phyloP scores from a whole-genome alignment of 2,113 vertebrate genomes.

The Eurypyga helias region DNA sequence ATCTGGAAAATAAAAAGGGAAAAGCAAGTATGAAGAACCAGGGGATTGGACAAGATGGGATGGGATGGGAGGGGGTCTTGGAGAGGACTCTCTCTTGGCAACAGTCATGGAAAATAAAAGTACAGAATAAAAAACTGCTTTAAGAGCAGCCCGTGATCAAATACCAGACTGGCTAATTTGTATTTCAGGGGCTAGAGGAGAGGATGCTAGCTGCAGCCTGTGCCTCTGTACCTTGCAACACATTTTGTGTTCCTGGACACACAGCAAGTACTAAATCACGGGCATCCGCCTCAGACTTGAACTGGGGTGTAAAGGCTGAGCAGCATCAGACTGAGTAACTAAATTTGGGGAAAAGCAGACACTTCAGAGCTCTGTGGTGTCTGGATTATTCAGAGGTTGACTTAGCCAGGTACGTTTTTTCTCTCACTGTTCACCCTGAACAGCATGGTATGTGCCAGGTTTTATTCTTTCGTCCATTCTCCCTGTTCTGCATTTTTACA shows the following conservation, averaged over 20 bases:
- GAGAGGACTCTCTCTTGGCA: slow-evolving; percentile 79
- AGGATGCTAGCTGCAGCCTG: slow-evolving; percentile 70
- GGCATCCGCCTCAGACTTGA: slow-evolving; percentile 54
- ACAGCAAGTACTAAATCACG: slow-evolving; percentile 46
- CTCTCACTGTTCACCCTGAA: not conserved
- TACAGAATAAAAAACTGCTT: slow-evolving; percentile 71
- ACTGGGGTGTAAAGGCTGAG: slow-evolving; percentile 39
- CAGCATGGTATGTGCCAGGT: not conserved
- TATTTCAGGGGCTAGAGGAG: slow-evolving; percentile 74
- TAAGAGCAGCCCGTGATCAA: slow-evolving; percentile 71
- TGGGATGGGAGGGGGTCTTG: slow-evolving; percentile 74
- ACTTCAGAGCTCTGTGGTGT: slow-evolving; percentile 29
- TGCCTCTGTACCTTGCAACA: slow-evolving; percentile 70
- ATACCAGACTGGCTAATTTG: slow-evolving; percentile 78
- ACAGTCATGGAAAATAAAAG: slow-evolving; percentile 80
- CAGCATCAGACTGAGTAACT: slow-evolving; percentile 11
- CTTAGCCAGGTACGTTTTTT: slow-evolving; percentile 32
- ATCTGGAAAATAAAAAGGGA: slow-evolving; percentile 61
- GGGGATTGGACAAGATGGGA: slow-evolving; percentile 49
- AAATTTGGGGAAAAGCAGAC: slow-evolving; percentile 25
- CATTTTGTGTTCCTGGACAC: slow-evolving; percentile 51
- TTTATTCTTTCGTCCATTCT: slow-evolving; percentile 20
- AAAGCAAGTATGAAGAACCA: slow-evolving; percentile 55
- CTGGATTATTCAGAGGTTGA: slow-evolving; percentile 11
- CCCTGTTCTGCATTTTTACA: not conserved